A percentile compares a stretch with the other conserved stretches of the same genome.
phyloP scores from a whole-genome alignment of 2,797 vertebrate species.

The Galaxias olidus region DNA sequence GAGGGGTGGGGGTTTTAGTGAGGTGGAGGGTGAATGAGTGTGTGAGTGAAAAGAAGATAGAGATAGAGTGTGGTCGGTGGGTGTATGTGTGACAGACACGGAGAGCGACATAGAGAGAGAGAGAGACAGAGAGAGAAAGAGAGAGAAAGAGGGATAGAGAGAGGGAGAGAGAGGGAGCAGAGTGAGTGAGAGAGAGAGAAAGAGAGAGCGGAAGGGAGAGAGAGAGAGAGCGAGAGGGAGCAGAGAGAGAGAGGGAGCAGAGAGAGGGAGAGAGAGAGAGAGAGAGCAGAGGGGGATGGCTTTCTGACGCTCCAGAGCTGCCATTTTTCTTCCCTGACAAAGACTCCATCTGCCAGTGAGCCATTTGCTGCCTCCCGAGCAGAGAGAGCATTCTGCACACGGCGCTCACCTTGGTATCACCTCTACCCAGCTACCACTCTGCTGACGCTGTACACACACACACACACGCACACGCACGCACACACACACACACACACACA shows the following conservation, averaged over 20 bases:
- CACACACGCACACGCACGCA: constrained; percentile 41
- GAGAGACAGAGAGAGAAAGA: constrained; percentile 30
- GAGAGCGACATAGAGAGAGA: constrained; percentile 30
- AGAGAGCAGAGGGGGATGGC: constrained; percentile 27
- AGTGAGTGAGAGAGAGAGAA: no score
- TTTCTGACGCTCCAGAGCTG: constrained; percentile 84
- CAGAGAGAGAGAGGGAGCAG: constrained; percentile 8
- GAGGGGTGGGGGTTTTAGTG: constrained; percentile 1
- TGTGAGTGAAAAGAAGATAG: constrained; percentile 25
- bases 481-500: constrained; percentile 14
- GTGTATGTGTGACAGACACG: constrained; percentile 11
- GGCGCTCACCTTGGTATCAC: constrained; percentile 96
- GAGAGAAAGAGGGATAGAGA: not conserved
- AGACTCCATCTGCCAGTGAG: constrained; percentile 97
- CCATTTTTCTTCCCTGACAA: constrained; percentile 98
- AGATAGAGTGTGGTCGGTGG: not conserved
- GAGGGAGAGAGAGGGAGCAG: no score
- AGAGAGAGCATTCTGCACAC: constrained; percentile 73
- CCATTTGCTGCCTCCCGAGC: constrained; percentile 90
- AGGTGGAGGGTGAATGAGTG: not conserved
- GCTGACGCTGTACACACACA: constrained; percentile 70
- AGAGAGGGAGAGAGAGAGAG: no score
- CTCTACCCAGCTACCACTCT: constrained; percentile 79
- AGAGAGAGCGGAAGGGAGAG: no score
- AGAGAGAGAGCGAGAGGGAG: no score